A percentile compares a stretch with the other conserved stretches of the same genome.
Conservation (phyloP, 2,888 invertebrate genomes). For the Allolobophora icterica region DNA sequence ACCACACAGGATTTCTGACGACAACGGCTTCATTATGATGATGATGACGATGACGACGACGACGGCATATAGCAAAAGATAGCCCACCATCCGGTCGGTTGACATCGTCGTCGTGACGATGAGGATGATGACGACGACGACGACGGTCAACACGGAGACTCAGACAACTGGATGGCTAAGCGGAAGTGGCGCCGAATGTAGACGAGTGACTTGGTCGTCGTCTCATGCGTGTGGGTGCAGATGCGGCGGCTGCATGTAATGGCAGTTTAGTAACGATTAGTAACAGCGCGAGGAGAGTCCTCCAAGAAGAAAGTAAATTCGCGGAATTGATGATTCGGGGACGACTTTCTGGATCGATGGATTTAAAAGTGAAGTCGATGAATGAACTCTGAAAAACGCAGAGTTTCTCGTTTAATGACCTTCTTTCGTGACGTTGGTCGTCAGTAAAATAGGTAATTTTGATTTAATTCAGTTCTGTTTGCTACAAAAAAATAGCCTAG, state of each 20-base stretch:
- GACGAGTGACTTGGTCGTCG: not conserved
- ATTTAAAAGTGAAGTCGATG: not conserved
- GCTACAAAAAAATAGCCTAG: too few relatives aligned
- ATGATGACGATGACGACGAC: not conserved
- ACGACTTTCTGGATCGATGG: not conserved
- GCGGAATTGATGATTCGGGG: not conserved
- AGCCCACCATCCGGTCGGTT: too few relatives aligned
- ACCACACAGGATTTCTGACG: not conserved
- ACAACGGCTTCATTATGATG: not conserved
- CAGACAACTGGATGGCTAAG: not conserved
- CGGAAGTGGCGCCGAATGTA: not conserved
- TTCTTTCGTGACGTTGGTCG: not conserved
- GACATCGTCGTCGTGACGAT: not conserved
- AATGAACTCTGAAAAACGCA: not conserved
- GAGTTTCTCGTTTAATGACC: not conserved
- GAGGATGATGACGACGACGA: not conserved
- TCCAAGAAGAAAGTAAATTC: not conserved
- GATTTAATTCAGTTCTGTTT: conserved; percentile 1
- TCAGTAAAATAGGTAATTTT: not conserved
- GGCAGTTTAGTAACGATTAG: not conserved
- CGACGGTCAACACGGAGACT: not conserved
- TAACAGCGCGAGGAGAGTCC: too few relatives aligned
- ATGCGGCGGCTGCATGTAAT: too few relatives aligned
- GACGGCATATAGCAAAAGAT: not conserved
- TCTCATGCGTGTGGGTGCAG: not conserved